phyloP scores from a whole-genome alignment of 2,113 vertebrate species.

The Engraulis encrasicolus region DNA sequence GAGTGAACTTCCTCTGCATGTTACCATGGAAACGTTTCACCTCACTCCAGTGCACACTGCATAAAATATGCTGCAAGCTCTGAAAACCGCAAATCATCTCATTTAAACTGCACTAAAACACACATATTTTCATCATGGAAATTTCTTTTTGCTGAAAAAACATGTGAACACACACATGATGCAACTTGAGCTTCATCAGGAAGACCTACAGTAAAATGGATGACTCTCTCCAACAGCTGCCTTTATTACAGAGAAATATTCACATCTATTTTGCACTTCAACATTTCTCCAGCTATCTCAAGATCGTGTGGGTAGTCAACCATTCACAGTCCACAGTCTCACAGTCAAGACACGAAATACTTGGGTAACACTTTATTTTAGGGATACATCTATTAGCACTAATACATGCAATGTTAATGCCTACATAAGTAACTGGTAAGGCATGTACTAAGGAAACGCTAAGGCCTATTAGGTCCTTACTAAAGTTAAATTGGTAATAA shows the following conservation, averaged over 20 bases:
- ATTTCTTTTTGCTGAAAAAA: neutral
- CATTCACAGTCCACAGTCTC: too few species aligned
- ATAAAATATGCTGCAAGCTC: neutral
- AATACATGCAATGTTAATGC: too few species aligned
- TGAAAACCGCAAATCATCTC: neutral
- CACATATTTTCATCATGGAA: neutral
- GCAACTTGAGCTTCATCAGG: neutral
- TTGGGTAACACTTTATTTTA: too few species aligned
- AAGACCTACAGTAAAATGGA: neutral
- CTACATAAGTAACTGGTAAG: too few species aligned
- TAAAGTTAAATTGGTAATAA: too few species aligned
- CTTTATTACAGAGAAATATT: too few species aligned
- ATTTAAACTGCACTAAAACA: neutral
- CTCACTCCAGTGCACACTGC: constrained; percentile 39
- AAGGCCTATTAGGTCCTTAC: too few species aligned
- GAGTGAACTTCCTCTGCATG: constrained; percentile 43
- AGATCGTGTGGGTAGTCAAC: too few species aligned
- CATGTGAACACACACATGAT: neutral
- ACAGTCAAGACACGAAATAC: too few species aligned
- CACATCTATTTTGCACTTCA: neutral
- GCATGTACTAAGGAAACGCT: too few species aligned
- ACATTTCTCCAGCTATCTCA: too few species aligned
- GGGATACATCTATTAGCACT: too few species aligned
- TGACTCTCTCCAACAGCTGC: neutral
- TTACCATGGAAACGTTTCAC: constrained; percentile 53